Base-by-base conservation (phyloP, 1,140 invertebrate genomes). In the Sycophaga agraensis region DNA sequence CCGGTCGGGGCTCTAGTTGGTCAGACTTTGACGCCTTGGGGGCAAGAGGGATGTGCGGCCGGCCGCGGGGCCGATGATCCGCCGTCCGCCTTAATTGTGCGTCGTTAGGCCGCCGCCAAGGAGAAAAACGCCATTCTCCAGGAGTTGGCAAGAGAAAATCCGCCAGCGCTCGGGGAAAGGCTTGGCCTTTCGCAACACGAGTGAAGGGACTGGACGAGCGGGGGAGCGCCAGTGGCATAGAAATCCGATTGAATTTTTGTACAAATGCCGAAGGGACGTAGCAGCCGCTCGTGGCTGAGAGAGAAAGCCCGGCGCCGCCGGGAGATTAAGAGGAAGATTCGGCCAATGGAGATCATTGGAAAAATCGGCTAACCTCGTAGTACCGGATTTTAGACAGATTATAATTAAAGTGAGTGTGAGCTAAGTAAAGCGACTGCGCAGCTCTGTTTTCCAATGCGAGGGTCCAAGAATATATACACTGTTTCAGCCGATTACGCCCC, bases 201-300 rank as follows among this genome's bases (percentile, higher is more conserved):
- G n/a, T n/a, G n/a, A n/a, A n/a, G n/a, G n/a, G n/a, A n/a, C n/a
- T n/a, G n/a, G n/a, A n/a, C 12, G 48, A 9, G 28, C 4, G 28
- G 9, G 49, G 39, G n/a, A 45, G 22, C 11, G 28, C 16, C 5
- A 48, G 35, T 46, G 19, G 57, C 57, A 64, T 55, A 59, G 60
- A 59, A 63, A 59, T 63, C 31, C 46, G 60, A 66, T 66, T 66
- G 57, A 66, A 66, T 66, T 63, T n/a, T 60, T 42, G 62, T 28
- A 49, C 37, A 56, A 54, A 65, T 60, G 58, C 53, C 31, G 31
- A 59, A 50, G 37, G 53, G 63, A 59, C 42, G 24, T 55, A 21
- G 21, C 19, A 31, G 42, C n/a, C 34, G 19, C 35, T 26, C 22
- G 12, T 28, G 26, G 21, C 22, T 16, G 40, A 54, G 19, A 50